Conservation (phyloP, 2,113 vertebrate genomes). For the Lota lota region DNA sequence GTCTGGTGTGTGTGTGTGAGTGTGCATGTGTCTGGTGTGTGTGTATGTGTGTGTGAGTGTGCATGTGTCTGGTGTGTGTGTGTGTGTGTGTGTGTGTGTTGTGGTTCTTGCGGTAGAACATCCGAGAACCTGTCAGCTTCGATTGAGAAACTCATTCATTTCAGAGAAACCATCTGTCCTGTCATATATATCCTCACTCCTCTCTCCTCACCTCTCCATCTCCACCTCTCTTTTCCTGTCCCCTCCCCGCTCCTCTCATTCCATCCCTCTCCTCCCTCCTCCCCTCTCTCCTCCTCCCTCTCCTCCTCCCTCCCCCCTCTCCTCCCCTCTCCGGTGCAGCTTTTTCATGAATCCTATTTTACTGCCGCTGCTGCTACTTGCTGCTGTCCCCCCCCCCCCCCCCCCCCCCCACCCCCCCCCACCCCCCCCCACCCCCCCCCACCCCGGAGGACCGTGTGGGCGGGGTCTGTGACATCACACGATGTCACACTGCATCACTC, state of each 20-base stretch:
- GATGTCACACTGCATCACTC: background rate
- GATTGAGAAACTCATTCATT: background rate
- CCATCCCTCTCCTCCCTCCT: slow-evolving; percentile 10
- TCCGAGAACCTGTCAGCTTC: too few relatives aligned
- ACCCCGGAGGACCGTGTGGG: background rate
- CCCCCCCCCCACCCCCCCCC: too few relatives aligned
- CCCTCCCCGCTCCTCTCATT: slow-evolving; percentile 11
- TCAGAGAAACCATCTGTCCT: slow-evolving; percentile 18
- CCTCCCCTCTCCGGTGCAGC: background rate
- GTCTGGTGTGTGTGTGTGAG: too few relatives aligned
- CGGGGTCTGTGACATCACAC: background rate
- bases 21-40: too few relatives aligned
- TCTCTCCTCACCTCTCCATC: slow-evolving; percentile 9
- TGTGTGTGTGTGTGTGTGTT: too few relatives aligned
- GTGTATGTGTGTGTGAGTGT: too few relatives aligned
- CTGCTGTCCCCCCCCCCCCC: background rate
- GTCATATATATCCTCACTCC: background rate
- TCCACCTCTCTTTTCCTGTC: slow-evolving; percentile 17
- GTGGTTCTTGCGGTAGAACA: background rate
- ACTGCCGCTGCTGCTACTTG: background rate
- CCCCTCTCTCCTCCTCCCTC: background rate
- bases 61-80: too few relatives aligned
- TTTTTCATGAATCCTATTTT: background rate
- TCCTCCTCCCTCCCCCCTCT: background rate
- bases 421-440: too few relatives aligned